Evolutionary conservation across 2,797 vertebrate genomes (phyloP).

Genomic region (Cygnus olor): DNA sequence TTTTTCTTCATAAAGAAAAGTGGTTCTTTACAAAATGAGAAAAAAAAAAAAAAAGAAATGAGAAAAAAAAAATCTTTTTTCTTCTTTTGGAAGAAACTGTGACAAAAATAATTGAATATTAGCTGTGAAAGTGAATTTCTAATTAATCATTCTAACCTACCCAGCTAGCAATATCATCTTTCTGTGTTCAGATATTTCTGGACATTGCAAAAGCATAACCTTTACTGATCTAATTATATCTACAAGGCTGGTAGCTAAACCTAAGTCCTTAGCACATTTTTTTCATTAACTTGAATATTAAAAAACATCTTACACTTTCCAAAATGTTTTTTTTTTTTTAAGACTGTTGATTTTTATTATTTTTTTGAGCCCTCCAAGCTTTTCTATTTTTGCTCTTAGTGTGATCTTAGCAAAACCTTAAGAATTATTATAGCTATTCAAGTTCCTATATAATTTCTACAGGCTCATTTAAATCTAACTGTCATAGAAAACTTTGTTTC

Average conservation of each 20-base stretch:
- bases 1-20: not conserved
- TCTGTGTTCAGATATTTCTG: not conserved
- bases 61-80: no score
- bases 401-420: not conserved
- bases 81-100: not conserved
- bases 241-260: not conserved
- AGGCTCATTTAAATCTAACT: not conserved
- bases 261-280: not conserved
- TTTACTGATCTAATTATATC: conserved; percentile 17
- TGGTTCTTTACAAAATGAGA: not conserved
- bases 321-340: not conserved
- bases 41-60: no score
- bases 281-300: not conserved
- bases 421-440: not conserved
- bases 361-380: not conserved
- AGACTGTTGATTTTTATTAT: not conserved
- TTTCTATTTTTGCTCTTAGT: not conserved
- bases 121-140: not conserved
- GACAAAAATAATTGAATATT: not conserved
- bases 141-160: not conserved
- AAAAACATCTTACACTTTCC: not conserved
- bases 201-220: not conserved
- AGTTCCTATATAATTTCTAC: not conserved
- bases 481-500: not conserved
- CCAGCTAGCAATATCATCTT: not conserved